A percentile compares a stretch with the other conserved stretches of the same genome.
Evolutionary conservation across 2,113 vertebrate species (phyloP).

Genomic region (Recurvirostra avosetta): DNA sequence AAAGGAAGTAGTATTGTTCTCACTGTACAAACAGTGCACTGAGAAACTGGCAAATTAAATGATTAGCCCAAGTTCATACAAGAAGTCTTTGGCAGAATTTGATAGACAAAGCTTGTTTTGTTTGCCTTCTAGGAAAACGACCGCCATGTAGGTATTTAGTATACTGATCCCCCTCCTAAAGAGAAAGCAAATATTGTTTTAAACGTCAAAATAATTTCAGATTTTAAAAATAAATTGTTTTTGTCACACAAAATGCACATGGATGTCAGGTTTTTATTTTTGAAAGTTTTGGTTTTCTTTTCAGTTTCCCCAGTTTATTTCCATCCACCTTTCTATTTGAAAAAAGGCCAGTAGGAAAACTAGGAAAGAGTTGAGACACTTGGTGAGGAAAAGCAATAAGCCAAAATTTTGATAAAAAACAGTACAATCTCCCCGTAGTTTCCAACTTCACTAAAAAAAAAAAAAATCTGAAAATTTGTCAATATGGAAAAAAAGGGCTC

Average conservation of each 20-base stretch:
- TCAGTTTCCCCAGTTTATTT: background rate
- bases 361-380: background rate
- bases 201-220: background rate
- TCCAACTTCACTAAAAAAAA: background rate
- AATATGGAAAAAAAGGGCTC: background rate
- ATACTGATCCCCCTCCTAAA: background rate
- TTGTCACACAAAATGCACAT: background rate
- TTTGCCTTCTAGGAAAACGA: background rate
- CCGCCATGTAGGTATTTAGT: background rate
- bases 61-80: background rate
- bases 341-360: background rate
- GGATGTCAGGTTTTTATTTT: background rate
- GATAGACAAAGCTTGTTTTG: background rate
- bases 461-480: background rate
- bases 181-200: background rate
- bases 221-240: background rate
- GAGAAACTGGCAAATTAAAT: slow-evolving; percentile 15
- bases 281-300: background rate
- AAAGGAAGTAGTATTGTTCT: slow-evolving; percentile 38
- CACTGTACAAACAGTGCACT: background rate
- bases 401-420: background rate
- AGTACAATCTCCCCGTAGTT: background rate
- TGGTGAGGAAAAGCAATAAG: background rate
- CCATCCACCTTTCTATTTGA: background rate
- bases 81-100: background rate